Base-by-base conservation (phyloP, 2,888 invertebrate genomes). In the Epiblema foenella region DNA sequence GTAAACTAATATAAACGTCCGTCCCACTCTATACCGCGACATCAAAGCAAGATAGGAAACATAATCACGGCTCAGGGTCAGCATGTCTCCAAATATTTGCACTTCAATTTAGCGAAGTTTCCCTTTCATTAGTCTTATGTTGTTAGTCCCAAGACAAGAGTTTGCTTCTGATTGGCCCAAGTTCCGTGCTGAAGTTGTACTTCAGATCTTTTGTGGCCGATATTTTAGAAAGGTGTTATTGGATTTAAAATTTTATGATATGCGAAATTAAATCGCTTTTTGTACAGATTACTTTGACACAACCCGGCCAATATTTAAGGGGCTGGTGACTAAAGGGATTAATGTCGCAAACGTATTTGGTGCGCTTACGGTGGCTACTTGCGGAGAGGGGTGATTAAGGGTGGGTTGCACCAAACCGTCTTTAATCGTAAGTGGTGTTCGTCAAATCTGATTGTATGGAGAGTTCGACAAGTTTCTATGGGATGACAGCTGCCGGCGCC, bases 61-160 rank as follows among this genome's bases (percentile, higher is more conserved):
- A 60, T 46, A 60, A 60, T 60, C 64, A 64, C 39, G 64, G 64
- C 10, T 60, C 64, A 64, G 20, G 64, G 64, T 20, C 64, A 54
- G 54, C 54, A 51, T 29, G 49, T 67, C 62, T 51, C 66, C 56
- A 62, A 71, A 67, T 62, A 67, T 71, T 71, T 71, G 71, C 60
- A 51, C 54, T 66, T 62, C 67, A 58, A 71, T 71, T 71, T 57
- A 67, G 62, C 52, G 33, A 71, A 71, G 54, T 71, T 67, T 52
- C 52, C 39, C 60, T 71, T 71, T 71, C 71, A 71, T 71, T 71
- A 71, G 70, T 60, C 46, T 66, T 70, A 66, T 66, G 60, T 70
- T 67, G 71, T 66, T 60, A 37, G 64, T 54, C 70, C 70, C 70
- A 66, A 70, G 71, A 71, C 71, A 67, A 71, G 71, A 67, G 67